Base-by-base conservation (phyloP, 2,888 invertebrate species). In the Acronicta psi region DNA sequence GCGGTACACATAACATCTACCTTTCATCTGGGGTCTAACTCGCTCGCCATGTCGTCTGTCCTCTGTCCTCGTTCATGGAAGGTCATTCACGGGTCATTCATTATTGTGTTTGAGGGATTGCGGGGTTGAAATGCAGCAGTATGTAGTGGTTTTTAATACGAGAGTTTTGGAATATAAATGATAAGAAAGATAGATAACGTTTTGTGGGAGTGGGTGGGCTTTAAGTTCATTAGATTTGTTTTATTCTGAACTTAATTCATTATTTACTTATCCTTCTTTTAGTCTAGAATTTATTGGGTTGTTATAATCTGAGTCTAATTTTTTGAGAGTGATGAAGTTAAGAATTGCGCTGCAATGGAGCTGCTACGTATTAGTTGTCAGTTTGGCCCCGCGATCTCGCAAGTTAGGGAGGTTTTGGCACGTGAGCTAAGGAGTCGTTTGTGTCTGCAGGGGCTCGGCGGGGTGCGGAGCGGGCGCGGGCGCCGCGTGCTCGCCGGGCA, bases 401-500 rank as follows among this genome's bases (percentile, higher is more conserved):
- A 3, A 25, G 5, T 25, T 1, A 0, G 9, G 23, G 4, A 25
- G 25, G 5, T 23, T 23, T 7, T 31, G 2, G 31, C 11, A 6
- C 31, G 4, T 13, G 13, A 1, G 5, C 11, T 18, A 11, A 37
- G 9, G 17, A 16, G 17, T 38, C 13, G 47, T 37, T 6, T 8
- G 23, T 11, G 20, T 16, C 50, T 20, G 59, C 65, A 70, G 75
- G 61, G 65, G 54, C 49, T 73, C 70, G 78, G 80, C 70, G 80
- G 31, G 31, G 53, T 47, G 74, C 70, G 68, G 56, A 41, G 63
- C 46, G 67, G 86, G 83, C 69, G 84, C 65, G 53, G 78, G 81
- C 71, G 80, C 83, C 65, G 86, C 77, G 59, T 86, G 90, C 74
- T 93, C 94, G 69, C 94, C 94, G 56, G 93, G 88, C 82, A 91